Evolutionary conservation across 2,113 vertebrate genomes (phyloP), one percentile per base, ranked within the genome.

Genomic region (Pollimyrus isidori): DNA sequence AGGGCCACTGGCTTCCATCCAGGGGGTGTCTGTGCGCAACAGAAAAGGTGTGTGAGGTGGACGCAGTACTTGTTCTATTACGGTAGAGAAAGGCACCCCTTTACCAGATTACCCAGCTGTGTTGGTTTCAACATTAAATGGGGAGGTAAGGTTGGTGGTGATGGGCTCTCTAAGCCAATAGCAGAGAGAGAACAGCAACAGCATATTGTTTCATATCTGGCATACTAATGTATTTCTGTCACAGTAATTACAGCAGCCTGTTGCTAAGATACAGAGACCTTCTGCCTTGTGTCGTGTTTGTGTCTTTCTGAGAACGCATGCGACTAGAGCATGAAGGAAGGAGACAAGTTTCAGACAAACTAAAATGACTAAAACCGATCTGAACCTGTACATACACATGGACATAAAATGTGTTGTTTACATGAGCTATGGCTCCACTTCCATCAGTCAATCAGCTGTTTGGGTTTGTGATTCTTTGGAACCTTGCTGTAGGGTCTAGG

Each of bases 261-360:
- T 93, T 93, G 93, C 93, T 93, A 93, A 91, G 93, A 89, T 93
- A 93, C 93, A 90, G 92, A 87, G 90, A 89, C 89, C 91, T 91
- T 92, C 91, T 92, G 91, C 90, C 92, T 94, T 85, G 89, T 92
- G 92, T 56, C 89, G 91, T 91, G 90, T 30, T 89, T 90, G 45
- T 73, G 89, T 87, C 62, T 87, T 80, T 89, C 50, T 46, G 11
- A 53, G 53, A 58, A 69, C 17, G 17, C 17, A 50, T 82, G 49
- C 48, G 30, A 35, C 69, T 86, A 65, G 82, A 89, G 30, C 73
- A 53, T 35, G 49, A 69, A 50, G 26, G n/a, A 23, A 53, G 21
- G 49, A 80, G 65, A 53, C 62, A 73, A 21, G 45, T 89, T 87
- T 87, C 30, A 65, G 56, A 15, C 58, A 19, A 53, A 35, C 26